Evolutionary conservation across 2,888 invertebrate genomes (phyloP), one percentile per base, ranked within the genome.

Genomic region (Tetanocera ferruginea): DNA sequence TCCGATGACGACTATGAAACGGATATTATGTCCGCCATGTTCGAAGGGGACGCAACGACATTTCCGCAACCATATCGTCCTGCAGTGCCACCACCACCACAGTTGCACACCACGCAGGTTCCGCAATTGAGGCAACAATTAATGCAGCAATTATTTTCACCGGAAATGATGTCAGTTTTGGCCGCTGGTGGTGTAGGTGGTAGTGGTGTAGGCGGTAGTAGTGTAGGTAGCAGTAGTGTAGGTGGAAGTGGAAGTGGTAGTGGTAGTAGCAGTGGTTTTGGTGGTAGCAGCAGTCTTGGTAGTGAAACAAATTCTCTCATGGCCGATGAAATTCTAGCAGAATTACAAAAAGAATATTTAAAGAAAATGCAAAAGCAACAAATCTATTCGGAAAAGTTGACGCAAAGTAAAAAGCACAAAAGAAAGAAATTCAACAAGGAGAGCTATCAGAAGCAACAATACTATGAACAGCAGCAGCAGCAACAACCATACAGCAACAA

Each of bases 241-340:
- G 57, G 43, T 4, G 77, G 9, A 37, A 43, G 23, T 9, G 78
- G 77, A 9, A 75, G 78, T 60, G 75, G 77, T 49, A 78, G 62
- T 62, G 57, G n/a, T 9, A 69, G 71, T 57, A 76, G 78, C 67
- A 31, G 25, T 78, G 75, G 51, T 11, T n/a, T 14, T n/a, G 75
- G 8, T n/a, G 31, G 19, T 19, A 31, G 51, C 4, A 62, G 64
- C 8, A 17, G 34, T 1, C 3, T 11, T 6, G 43, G 43, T 43
- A 43, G 43, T 43, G 83, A 85, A 34, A 80, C 82, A 25, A 87
- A 87, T 72, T 77, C 85, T 2, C 80, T 86, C 64, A 76, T 84
- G 6, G 84, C 87, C 34, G 82, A 82, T 60, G 86, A 87, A 76
- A 85, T 87, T 75, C 81, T 88, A 76, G 84, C 86, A 14, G 87